Evolutionary conservation across 1,140 invertebrate species (phyloP), one percentile per base, ranked within the genome.

Genomic region (Pseudomyrmex concolor): DNA sequence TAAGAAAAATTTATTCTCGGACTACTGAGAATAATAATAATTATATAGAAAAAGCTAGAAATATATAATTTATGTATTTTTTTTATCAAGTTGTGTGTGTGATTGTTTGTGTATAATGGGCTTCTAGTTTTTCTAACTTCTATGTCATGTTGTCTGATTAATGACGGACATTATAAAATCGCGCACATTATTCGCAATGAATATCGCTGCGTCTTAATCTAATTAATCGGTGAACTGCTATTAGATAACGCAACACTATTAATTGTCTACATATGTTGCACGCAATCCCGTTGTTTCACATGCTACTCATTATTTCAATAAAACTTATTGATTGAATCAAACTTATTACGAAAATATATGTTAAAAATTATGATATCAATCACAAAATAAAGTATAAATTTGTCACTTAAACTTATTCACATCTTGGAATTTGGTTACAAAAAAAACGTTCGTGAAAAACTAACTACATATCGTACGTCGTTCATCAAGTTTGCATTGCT

Each of bases 171-270:
- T 3, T 15, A 55, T 34, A 66, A 51, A 63, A 48, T 72, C 63
- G 25, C 73, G 73, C 64, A 51, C 43, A 66, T 81, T 81, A 83
- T 66, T 77, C 50, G 51, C 66, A 59, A 83, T 74, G 51, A 80
- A 80, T 71, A 80, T 50, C 43, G 34, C 19, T 50, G 8, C 15
- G 43, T 71, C n/a, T 45, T 80, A 70, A 80, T 80, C 66, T 80
- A 80, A 80, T 80, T 80, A 80, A n/a, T 7, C 54, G 12, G 19
- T 70, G 62, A 63, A 63, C 45, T 54, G 59, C 59, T 54, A 57
- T 78, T 78, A 68, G 64, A 78, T 78, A 78, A 70, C 51, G 19
- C 7, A 78, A 78, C 54, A 12, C 19, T 59, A 59, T 78, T 78
- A 78, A 68, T 78, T 59, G 34, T 63, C 34, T 48, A 2, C 45